Conservation (phyloP, 2,888 invertebrate species). For the Ophion slaviceki region DNA sequence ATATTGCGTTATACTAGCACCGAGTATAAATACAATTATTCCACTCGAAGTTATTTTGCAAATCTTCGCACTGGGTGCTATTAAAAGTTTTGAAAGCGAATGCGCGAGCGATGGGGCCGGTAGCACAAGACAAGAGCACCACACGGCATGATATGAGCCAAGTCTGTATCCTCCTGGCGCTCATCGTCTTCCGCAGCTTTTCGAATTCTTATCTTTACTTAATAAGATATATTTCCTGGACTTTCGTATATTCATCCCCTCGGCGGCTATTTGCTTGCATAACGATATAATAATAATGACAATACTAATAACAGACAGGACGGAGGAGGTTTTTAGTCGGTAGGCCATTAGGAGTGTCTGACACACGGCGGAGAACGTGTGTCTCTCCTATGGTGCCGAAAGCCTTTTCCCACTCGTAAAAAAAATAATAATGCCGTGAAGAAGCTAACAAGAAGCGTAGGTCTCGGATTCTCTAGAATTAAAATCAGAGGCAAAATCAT, state of each 20-base stretch:
- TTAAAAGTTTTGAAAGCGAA: constrained; percentile 72
- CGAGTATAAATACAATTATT: constrained; percentile 8
- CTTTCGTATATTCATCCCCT: constrained; percentile 12
- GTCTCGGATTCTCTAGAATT: constrained; percentile 23
- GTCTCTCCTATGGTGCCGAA: too few relatives aligned
- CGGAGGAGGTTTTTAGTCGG: too few relatives aligned
- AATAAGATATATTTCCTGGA: constrained; percentile 21
- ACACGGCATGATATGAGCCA: not conserved
- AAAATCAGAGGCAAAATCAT: constrained; percentile 38
- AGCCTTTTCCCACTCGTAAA: too few relatives aligned
- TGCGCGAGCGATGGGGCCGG: constrained; percentile 43
- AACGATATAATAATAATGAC: constrained; percentile 1
- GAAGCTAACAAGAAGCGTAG: constrained; percentile 23
- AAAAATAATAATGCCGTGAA: not conserved
- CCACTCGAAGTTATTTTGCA: constrained; percentile 16
- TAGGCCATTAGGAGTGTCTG: too few relatives aligned
- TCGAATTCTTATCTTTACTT: constrained; percentile 34
- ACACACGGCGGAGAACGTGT: too few relatives aligned
- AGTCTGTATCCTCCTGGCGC: constrained; percentile 51
- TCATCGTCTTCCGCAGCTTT: constrained; percentile 21
- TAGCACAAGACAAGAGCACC: constrained; percentile 32
- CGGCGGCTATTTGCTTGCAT: not conserved
- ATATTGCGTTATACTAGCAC: constrained; percentile 29
- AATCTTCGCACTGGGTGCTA: constrained; percentile 64
- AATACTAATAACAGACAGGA: not conserved